A percentile compares a stretch with the other conserved stretches of the same genome.
Evolutionary conservation across 37 sponge, comb jelly and placozoan genomes (phyloP).

Genomic region (Petrosia ficiformis): DNA sequence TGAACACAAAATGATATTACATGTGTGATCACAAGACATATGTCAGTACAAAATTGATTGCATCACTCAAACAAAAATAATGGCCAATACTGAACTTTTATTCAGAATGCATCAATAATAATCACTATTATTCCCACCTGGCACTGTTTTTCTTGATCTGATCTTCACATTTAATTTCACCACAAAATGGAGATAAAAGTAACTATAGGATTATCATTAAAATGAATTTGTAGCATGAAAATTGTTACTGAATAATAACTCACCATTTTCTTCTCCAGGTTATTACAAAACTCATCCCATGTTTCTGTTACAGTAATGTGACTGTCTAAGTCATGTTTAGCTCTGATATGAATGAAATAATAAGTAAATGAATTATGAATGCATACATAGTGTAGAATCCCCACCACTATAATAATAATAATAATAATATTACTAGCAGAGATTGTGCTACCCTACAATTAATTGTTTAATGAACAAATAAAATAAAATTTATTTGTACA

Average conservation of each 20-base stretch:
- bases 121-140: conserved; percentile 27
- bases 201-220: conserved; percentile 26
- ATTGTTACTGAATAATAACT: background rate
- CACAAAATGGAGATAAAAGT: conserved; percentile 92
- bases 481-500: too few relatives aligned
- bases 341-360: too few relatives aligned
- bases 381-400: background rate
- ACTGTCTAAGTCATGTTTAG: conserved; percentile 61
- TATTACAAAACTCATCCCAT: conserved; percentile 73
- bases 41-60: too few relatives aligned
- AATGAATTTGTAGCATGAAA: background rate
- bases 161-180: conserved; percentile 83
- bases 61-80: too few relatives aligned
- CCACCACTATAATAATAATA: background rate
- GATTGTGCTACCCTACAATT: background rate
- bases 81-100: too few relatives aligned
- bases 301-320: conserved; percentile 54
- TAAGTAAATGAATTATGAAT: background rate
- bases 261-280: conserved; percentile 86
- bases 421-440: background rate
- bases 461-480: background rate
- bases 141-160: conserved; percentile 88
- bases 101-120: background rate
- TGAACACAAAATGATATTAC: too few relatives aligned
- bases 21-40: background rate